Evolutionary conservation across 1,140 invertebrate genomes (phyloP).

Genomic region (Brachionus plicatilis): DNA sequence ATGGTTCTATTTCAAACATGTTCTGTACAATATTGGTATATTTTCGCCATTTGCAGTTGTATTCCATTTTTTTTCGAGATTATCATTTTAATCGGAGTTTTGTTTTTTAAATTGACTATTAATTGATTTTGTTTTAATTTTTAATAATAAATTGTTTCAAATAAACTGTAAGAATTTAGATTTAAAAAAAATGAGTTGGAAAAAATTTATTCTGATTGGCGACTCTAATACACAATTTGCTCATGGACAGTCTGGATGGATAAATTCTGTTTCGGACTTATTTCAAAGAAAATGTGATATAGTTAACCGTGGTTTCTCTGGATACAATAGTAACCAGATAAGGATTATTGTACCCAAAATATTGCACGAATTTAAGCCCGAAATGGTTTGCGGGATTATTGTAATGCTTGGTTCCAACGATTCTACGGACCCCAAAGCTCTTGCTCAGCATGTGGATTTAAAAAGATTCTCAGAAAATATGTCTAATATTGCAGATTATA

Average conservation of each 20-base stretch:
- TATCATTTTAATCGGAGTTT: neutral
- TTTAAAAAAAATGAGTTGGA: conserved; percentile 9
- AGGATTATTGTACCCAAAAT: conserved; percentile 50
- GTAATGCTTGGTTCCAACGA: conserved; percentile 57
- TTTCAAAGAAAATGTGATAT: conserved; percentile 55
- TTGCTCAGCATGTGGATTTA: conserved; percentile 53
- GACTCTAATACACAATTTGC: conserved; percentile 37
- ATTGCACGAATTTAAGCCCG: conserved; percentile 44
- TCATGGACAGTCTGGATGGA: neutral
- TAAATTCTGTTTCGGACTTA: neutral
- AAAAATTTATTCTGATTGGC: conserved; percentile 20
- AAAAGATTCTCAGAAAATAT: conserved; percentile 51
- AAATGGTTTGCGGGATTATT: conserved; percentile 47
- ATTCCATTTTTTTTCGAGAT: conserved; percentile 4
- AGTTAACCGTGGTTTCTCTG: conserved; percentile 54
- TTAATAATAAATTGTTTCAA: neutral
- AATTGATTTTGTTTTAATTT: neutral
- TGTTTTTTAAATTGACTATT: conserved; percentile 10
- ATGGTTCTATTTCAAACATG: conserved; percentile 1
- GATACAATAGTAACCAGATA: conserved; percentile 53
- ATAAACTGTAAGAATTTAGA: neutral
- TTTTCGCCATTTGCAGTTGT: conserved; percentile 1
- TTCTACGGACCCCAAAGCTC: conserved; percentile 45
- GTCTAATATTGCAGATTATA: conserved; percentile 44
- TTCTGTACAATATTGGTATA: neutral